Evolutionary conservation across 1,140 invertebrate species (phyloP).

Genomic region (Ylistrum balloti): DNA sequence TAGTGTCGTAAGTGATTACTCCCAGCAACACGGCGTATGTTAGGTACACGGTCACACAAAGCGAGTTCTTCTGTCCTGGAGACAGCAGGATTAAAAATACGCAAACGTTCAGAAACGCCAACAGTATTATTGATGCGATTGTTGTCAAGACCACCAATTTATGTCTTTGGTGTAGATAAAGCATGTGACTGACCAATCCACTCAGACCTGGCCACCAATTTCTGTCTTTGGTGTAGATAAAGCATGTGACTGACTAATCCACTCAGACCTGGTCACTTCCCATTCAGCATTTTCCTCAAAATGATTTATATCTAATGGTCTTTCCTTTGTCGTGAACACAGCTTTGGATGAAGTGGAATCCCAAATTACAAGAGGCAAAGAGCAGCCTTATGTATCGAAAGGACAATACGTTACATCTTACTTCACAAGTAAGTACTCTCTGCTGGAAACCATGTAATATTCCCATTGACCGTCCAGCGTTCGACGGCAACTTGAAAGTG

Average conservation of each 20-base stretch:
- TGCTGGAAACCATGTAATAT: constrained; percentile 97
- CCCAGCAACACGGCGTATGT: constrained; percentile 69
- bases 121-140: constrained; percentile 62
- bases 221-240: background rate
- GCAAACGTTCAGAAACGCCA: constrained; percentile 62
- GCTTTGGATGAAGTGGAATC: constrained; percentile 73
- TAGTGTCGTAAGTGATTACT: constrained; percentile 56
- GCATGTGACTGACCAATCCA: background rate
- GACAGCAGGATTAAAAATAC: constrained; percentile 62
- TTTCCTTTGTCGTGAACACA: constrained; percentile 64
- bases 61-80: constrained; percentile 66
- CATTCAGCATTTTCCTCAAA: constrained; percentile 53
- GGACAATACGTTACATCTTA: constrained; percentile 92
- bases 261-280: background rate
- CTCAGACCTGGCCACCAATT: background rate
- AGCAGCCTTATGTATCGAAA: constrained; percentile 88
- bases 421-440: constrained; percentile 98
- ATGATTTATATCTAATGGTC: constrained; percentile 20
- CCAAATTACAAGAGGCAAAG: constrained; percentile 79
- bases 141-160: constrained; percentile 60
- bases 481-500: constrained; percentile 42
- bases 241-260: background rate
- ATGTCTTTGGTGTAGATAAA: constrained; percentile 43
- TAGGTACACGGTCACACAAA: constrained; percentile 65
- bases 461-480: constrained; percentile 86